Conservation (phyloP, 2,113 vertebrate species). For the Prolemur simus region DNA sequence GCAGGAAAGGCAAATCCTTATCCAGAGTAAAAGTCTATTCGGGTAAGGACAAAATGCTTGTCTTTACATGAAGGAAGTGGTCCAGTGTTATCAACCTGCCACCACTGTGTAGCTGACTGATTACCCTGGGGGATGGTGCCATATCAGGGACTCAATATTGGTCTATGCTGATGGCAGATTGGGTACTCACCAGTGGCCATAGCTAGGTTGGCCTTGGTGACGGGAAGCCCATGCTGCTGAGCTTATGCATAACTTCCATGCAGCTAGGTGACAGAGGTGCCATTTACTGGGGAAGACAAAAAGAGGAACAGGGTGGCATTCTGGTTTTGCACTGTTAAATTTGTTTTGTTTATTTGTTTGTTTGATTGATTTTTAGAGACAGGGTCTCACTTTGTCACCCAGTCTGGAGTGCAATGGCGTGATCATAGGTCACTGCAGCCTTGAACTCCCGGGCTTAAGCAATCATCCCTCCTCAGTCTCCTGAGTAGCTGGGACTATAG, state of each 20-base stretch:
- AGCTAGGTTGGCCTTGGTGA: not conserved
- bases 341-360: not conserved
- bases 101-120: no score
- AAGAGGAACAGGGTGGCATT: slow-evolving; percentile 1
- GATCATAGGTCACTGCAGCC: no score
- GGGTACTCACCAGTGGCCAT: no score
- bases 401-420: no score
- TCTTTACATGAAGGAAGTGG: not conserved
- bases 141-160: no score
- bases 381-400: no score
- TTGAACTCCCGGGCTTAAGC: no score
- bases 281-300: slow-evolving; percentile 16
- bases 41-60: not conserved
- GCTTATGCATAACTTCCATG: not conserved
- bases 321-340: not conserved
- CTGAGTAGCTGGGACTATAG: no score
- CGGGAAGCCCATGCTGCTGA: not conserved
- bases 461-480: no score
- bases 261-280: not conserved
- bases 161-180: no score
- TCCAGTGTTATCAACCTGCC: not conserved
- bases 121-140: no score
- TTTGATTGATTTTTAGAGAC: no score
- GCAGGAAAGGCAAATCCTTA: not conserved
- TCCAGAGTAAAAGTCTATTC: not conserved